Percentiles rank a stretch among this genome's conserved stretches.
Evolutionary conservation across 53 echinoderm and acorn worm genomes (phyloP).

Genomic region (Echinometra lucunter): DNA sequence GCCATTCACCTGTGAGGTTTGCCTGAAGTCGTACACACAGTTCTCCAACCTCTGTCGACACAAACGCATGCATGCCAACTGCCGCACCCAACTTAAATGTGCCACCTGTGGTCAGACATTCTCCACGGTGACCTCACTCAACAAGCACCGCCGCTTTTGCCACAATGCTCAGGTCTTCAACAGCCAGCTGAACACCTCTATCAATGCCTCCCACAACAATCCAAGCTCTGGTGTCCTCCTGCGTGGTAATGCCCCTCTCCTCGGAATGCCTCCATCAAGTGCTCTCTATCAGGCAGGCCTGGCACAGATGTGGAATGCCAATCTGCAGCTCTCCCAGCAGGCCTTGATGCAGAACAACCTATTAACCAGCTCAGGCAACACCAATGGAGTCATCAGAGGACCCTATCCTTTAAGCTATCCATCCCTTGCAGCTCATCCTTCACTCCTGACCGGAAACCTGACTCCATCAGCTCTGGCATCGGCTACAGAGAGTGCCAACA

Average conservation of each 20-base stretch:
- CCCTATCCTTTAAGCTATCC: slow-evolving; percentile 90
- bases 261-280: slow-evolving; percentile 70
- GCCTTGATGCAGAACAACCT: slow-evolving; percentile 89
- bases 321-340: slow-evolving; percentile 89
- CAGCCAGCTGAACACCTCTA: slow-evolving; percentile 76
- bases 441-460: slow-evolving; percentile 73
- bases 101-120: slow-evolving; percentile 93
- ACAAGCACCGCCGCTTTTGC: slow-evolving; percentile 98
- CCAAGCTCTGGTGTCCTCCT: slow-evolving; percentile 68
- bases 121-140: slow-evolving; percentile 93
- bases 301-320: slow-evolving; percentile 94
- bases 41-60: slow-evolving; percentile 97
- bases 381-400: slow-evolving; percentile 75
- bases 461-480: slow-evolving; percentile 57
- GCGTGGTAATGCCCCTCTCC: slow-evolving; percentile 72
- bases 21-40: slow-evolving; percentile 98
- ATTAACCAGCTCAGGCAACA: slow-evolving; percentile 77
- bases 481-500: slow-evolving; percentile 59
- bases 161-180: slow-evolving; percentile 91
- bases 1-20: slow-evolving; percentile 97
- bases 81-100: slow-evolving; percentile 96
- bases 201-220: slow-evolving; percentile 43
- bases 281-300: slow-evolving; percentile 88
- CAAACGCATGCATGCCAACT: slow-evolving; percentile 98
- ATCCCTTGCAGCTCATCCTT: slow-evolving; percentile 77